These are phyloP conservation scores for Leptopilina syphax DNA, from an alignment of 2,888 invertebrate species.

Conservation along the genomic window DNA sequence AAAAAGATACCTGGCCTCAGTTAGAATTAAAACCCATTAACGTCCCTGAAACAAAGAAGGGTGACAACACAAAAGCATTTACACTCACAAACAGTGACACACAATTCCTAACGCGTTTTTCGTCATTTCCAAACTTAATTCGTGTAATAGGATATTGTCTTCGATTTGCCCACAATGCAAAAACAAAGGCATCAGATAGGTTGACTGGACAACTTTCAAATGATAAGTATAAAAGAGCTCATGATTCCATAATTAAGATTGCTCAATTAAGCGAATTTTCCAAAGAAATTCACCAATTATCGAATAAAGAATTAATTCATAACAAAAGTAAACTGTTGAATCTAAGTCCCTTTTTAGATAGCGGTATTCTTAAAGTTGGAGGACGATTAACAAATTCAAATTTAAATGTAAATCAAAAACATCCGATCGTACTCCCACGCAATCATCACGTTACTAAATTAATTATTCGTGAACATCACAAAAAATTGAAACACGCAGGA, in stretches of 20 bases:
- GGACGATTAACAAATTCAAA: conserved; percentile 41
- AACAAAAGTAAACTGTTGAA: conserved; percentile 44
- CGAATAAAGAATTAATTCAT: background rate
- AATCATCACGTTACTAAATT: conserved; percentile 28
- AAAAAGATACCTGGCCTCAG: no score
- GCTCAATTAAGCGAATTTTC: background rate
- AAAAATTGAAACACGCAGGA: no score
- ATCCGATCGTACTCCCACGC: conserved; percentile 38
- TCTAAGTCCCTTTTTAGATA: conserved; percentile 35
- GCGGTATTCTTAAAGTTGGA: conserved; percentile 38
- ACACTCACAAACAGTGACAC: no score
- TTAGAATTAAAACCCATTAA: no score
- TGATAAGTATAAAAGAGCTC: background rate
- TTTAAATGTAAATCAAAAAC: conserved; percentile 11
- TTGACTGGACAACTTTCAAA: conserved; percentile 4
- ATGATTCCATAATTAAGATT: background rate
- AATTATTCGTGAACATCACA: no score
- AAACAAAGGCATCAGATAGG: background rate
- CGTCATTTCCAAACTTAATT: conserved; percentile 1
- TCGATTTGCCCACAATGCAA: background rate
- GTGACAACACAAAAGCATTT: no score
- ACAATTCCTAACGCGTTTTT: background rate
- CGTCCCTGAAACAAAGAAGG: no score
- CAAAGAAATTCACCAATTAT: background rate
- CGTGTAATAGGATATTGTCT: conserved; percentile 33